Conservation (phyloP, 2,113 vertebrate genomes). For the Pogonocichla stellata region DNA sequence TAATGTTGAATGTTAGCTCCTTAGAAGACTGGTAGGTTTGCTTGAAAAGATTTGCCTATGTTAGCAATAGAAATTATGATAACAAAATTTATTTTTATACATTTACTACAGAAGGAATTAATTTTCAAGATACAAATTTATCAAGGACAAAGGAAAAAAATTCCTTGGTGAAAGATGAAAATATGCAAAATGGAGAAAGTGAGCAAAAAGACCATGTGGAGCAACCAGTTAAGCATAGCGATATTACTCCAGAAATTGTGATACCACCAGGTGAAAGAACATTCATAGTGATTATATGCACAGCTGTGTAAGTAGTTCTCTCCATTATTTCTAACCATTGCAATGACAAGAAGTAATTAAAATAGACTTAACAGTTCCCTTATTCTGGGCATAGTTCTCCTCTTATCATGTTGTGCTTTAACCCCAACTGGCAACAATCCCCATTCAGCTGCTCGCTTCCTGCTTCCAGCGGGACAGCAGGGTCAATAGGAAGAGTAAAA, state of each 20-base stretch:
- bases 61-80: not conserved
- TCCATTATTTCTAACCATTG: not conserved
- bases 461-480: rapidly evolving
- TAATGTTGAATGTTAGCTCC: not conserved
- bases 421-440: not conserved
- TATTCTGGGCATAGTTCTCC: not conserved
- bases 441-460: rapidly evolving
- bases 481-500: not conserved
- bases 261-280: constrained; percentile 78
- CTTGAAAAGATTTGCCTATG: not conserved
- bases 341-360: not conserved
- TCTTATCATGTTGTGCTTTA: not conserved
- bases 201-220: not conserved
- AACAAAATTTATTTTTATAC: not conserved
- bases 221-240: not conserved
- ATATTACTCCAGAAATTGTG: not conserved
- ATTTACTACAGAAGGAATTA: not conserved
- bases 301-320: constrained; percentile 68
- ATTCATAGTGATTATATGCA: constrained; percentile 74
- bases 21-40: not conserved
- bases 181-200: not conserved
- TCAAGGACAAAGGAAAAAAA: not conserved
- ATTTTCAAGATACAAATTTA: not conserved
- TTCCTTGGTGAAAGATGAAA: not conserved
- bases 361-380: not conserved